Evolutionary conservation across 2,888 invertebrate genomes (phyloP), one percentile per base, ranked within the genome.

Genomic region (Philereme transversata): DNA sequence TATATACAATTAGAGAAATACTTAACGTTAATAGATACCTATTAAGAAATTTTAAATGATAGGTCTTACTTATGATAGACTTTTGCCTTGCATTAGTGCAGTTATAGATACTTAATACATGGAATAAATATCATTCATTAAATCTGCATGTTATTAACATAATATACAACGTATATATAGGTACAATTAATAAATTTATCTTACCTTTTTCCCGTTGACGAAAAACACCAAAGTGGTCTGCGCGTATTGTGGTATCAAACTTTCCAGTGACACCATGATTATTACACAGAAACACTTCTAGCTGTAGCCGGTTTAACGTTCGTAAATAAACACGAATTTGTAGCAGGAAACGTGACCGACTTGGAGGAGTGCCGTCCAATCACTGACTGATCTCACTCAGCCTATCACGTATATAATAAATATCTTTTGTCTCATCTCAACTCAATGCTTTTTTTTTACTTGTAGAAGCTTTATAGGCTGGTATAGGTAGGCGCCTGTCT

Each of bases 151-250:
- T 22, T 22, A 22, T 22, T 22, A 22, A 22, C 22, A 22, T 22
- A 22, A 22, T 22, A 22, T 22, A n/a, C n/a, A n/a, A n/a, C n/a
- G 22, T 22, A 22, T 3, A 2, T 22, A 22, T 22, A 22, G 22
- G 22, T 22, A 22, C 22, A 22, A 22, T 22, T 22, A 22, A 22
- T 22, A 22, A 22, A 22, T 3, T 22, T 53, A 6, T 55, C 82
- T 79, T 85, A 94, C 94, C 93, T 94, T 94, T 70, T 93, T 93
- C 50, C 95, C 95, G 73, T 95, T 95, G 5, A 95, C 94, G 71
- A 91, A 95, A 81, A 95, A 95, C 38, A 93, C 81, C 51, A 95
- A 81, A 0, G 72, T 81, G 4, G 74, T 83, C 67, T 79, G 76
- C 2, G 76, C 82, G 43, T 83, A 74, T 40, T 75, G 66, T 0